Evolutionary conservation across 2,113 vertebrate species (phyloP).

Genomic region (Puffinus mauretanicus): DNA sequence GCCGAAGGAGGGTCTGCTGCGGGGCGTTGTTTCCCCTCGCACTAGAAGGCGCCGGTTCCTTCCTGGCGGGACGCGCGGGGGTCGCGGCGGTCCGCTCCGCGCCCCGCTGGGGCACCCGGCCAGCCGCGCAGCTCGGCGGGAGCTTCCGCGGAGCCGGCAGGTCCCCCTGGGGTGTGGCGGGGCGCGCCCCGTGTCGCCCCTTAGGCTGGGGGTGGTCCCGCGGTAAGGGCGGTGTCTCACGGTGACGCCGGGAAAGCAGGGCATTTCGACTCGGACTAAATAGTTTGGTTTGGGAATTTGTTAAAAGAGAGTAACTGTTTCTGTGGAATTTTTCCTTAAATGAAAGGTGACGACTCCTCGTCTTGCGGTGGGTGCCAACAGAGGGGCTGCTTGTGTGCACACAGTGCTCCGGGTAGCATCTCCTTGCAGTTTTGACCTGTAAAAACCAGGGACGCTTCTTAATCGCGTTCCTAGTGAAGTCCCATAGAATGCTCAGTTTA

Average conservation of each 20-base stretch:
- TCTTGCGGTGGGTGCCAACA: not conserved
- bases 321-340: not conserved
- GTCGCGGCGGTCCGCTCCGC: too few species aligned
- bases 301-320: not conserved
- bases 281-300: not conserved
- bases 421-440: not conserved
- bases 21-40: too few species aligned
- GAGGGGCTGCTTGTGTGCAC: not conserved
- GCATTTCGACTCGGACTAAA: fast-evolving
- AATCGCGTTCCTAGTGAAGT: fast-evolving
- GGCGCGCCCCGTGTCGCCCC: not conserved
- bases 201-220: fast-evolving
- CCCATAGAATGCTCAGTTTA: fast-evolving
- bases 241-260: not conserved
- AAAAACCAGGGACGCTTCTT: not conserved
- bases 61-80: not conserved
- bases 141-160: not conserved
- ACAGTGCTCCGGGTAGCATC: not conserved
- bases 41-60: not conserved
- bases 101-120: not conserved
- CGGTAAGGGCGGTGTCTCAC: fast-evolving
- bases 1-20: not conserved
- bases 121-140: not conserved
- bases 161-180: not conserved
- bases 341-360: too few species aligned